These are phyloP conservation scores for Meteorus colon DNA, from an alignment of 2,888 invertebrate species.

Conservation along the genomic window DNA sequence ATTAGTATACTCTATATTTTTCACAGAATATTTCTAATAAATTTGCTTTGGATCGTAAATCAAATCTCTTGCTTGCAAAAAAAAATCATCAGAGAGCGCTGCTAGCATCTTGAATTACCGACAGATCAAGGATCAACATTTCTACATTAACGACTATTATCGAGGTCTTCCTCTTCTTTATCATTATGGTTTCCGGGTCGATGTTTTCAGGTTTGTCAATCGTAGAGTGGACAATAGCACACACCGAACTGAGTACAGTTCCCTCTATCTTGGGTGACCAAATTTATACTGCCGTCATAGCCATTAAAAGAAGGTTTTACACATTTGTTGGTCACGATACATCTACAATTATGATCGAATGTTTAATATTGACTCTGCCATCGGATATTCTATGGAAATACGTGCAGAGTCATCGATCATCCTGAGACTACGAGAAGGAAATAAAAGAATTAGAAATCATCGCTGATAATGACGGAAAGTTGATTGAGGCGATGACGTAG, in stretches of 20 bases:
- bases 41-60: too few species aligned
- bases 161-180: background rate
- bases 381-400: background rate
- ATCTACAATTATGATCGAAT: background rate
- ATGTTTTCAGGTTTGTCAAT: background rate
- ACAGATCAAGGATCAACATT: too few species aligned
- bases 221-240: too few species aligned
- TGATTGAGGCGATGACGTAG: background rate
- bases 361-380: background rate
- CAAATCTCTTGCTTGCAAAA: too few species aligned
- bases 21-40: too few species aligned
- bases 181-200: background rate
- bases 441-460: background rate
- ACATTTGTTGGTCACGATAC: background rate
- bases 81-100: too few species aligned
- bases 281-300: background rate
- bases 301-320: background rate
- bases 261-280: too few species aligned
- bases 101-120: too few species aligned
- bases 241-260: too few species aligned
- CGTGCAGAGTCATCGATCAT: background rate
- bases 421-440: background rate
- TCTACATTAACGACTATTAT: background rate
- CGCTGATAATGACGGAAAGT: conserved; percentile 1
- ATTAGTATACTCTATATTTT: too few species aligned